Percentiles rank a stretch among this genome's conserved stretches.
Conservation (phyloP, 1,140 invertebrate species). For the Oryctes rhinoceros region DNA sequence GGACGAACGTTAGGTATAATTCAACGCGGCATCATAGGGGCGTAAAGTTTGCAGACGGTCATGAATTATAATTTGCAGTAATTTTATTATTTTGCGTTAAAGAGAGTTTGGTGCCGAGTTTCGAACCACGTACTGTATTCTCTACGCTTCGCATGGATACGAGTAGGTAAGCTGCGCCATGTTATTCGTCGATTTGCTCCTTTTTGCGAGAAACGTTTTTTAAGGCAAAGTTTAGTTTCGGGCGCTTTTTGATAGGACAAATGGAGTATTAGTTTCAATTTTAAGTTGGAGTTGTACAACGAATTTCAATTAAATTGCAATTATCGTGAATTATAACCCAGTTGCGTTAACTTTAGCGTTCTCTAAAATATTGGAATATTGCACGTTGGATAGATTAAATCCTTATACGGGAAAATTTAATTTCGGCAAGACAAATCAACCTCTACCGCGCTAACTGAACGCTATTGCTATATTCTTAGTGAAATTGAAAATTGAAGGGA, state of each 20-base stretch:
- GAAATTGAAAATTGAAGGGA: too few species aligned
- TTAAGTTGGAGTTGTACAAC: too few species aligned
- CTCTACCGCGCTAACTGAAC: too few species aligned
- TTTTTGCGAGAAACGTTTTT: background rate
- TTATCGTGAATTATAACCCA: too few species aligned
- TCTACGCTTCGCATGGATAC: background rate
- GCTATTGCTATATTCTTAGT: too few species aligned
- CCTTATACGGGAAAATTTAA: too few species aligned
- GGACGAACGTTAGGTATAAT: background rate
- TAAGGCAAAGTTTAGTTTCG: background rate
- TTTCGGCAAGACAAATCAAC: too few species aligned
- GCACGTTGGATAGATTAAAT: too few species aligned
- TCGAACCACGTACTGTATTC: background rate
- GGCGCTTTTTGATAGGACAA: background rate
- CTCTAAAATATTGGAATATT: too few species aligned
- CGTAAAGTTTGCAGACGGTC: conserved; percentile 28
- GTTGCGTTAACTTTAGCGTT: too few species aligned
- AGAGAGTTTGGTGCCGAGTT: background rate
- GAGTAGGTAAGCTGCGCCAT: background rate
- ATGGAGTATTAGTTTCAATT: background rate
- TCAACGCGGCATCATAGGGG: conserved; percentile 15
- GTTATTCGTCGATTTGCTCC: background rate
- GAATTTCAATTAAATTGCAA: too few species aligned
- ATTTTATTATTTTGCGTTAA: conserved; percentile 26
- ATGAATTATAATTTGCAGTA: conserved; percentile 36